A percentile compares a stretch with the other conserved stretches of the same genome.
Conservation (phyloP, 2,797 vertebrate species). For the Kryptolebias ocellatus region DNA sequence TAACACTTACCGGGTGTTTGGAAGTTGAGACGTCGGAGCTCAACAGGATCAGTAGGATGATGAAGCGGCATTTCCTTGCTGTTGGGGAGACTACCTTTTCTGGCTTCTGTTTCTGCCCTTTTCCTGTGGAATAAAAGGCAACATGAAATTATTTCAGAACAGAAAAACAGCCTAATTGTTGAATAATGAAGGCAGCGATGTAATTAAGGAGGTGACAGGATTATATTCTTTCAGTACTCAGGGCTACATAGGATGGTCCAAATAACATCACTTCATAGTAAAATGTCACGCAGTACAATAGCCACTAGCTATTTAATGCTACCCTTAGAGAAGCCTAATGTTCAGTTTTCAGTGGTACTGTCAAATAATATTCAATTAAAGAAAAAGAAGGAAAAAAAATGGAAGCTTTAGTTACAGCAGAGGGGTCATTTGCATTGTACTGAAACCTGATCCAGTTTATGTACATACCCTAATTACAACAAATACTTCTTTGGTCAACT, state of each 20-base stretch:
- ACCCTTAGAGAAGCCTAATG: constrained; percentile 34
- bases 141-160: constrained; percentile 9
- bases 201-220: constrained; percentile 48
- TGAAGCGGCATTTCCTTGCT: constrained; percentile 95
- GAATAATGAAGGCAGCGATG: constrained; percentile 39
- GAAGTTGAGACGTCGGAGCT: constrained; percentile 97
- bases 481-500: no score
- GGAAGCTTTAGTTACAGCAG: constrained; percentile 4
- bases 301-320: constrained; percentile 36
- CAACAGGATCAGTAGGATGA: constrained; percentile 95
- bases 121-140: constrained; percentile 83
- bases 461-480: not conserved
- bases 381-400: not conserved
- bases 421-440: constrained; percentile 6
- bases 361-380: constrained; percentile 17
- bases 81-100: constrained; percentile 97
- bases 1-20: constrained; percentile 92
- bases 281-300: constrained; percentile 43
- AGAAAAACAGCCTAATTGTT: not conserved
- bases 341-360: constrained; percentile 26
- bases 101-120: constrained; percentile 94
- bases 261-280: constrained; percentile 38
- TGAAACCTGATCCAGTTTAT: constrained; percentile 2
- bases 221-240: constrained; percentile 25
- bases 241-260: constrained; percentile 25